Percentiles rank a stretch among this genome's conserved stretches.
Conservation (phyloP, 1,140 invertebrate genomes). For the Cotesia typhae region DNA sequence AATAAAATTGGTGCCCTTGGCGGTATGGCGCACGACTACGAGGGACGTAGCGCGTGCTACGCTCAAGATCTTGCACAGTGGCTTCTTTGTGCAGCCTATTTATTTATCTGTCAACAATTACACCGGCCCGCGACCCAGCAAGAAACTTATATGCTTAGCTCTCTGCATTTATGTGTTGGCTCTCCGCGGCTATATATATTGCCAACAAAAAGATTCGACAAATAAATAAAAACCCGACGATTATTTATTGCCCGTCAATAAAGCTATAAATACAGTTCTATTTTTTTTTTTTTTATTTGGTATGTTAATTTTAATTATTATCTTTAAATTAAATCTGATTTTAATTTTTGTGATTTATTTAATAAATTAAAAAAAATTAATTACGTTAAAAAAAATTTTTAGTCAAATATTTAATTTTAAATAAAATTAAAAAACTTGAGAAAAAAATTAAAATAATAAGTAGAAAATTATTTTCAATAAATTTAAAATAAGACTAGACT, state of each 20-base stretch:
- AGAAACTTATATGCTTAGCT: conserved; percentile 40
- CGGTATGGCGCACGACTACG: conserved; percentile 46
- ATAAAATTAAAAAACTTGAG: too few relatives aligned
- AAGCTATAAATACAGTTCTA: too few relatives aligned
- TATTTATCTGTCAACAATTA: conserved; percentile 65
- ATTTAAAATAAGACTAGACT: too few relatives aligned
- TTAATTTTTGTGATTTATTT: too few relatives aligned
- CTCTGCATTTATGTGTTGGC: background rate
- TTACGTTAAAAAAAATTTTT: too few relatives aligned
- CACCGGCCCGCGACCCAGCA: conserved; percentile 49
- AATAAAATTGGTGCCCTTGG: conserved; percentile 50
- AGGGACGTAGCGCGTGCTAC: conserved; percentile 50
- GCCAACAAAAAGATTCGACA: conserved; percentile 36
- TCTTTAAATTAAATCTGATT: too few relatives aligned
- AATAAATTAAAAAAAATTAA: too few relatives aligned
- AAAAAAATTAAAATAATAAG: too few relatives aligned
- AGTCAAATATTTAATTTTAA: too few relatives aligned
- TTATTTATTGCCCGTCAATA: background rate
- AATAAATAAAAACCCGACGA: background rate
- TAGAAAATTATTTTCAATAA: too few relatives aligned
- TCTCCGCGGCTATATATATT: conserved; percentile 33
- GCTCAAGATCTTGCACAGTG: conserved; percentile 48
- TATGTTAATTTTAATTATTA: too few relatives aligned
- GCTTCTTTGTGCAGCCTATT: conserved; percentile 57
- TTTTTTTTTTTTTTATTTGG: too few relatives aligned